Evolutionary conservation across 2,797 vertebrate species (phyloP).

Genomic region (Notolepis coatsorum): DNA sequence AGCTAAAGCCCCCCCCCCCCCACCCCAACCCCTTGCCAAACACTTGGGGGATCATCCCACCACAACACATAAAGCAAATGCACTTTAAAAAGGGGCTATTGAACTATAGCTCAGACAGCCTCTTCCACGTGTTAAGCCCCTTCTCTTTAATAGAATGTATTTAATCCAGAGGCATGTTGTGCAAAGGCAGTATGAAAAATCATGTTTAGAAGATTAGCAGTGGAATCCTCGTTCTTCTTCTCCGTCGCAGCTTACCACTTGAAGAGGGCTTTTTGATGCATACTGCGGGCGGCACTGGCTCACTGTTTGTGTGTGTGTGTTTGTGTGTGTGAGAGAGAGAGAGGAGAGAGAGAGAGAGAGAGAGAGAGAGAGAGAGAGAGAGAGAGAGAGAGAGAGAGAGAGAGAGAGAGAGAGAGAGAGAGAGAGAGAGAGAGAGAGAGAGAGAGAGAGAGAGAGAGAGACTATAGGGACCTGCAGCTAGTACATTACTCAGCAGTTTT

Average conservation of each 20-base stretch:
- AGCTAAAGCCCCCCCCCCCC: too few species aligned
- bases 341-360: too few species aligned
- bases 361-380: too few species aligned
- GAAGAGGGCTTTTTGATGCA: slow-evolving; percentile 65
- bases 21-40: slow-evolving; percentile 42
- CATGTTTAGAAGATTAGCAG: slow-evolving; percentile 81
- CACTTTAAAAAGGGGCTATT: slow-evolving; percentile 59
- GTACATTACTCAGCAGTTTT: slow-evolving; percentile 71
- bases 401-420: too few species aligned
- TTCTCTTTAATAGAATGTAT: slow-evolving; percentile 80
- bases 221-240: slow-evolving; percentile 60
- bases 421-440: too few species aligned
- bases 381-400: too few species aligned
- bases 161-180: slow-evolving; percentile 80
- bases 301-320: slow-evolving; percentile 37
- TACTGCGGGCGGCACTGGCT: slow-evolving; percentile 60
- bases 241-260: slow-evolving; percentile 73
- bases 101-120: slow-evolving; percentile 67
- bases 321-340: slow-evolving; percentile 7
- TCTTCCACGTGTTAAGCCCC: slow-evolving; percentile 71
- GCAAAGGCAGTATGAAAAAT: slow-evolving; percentile 80
- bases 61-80: slow-evolving; percentile 42
- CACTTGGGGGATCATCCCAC: slow-evolving; percentile 53
- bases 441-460: too few species aligned
- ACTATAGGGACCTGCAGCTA: slow-evolving; percentile 59